These are phyloP conservation scores for Meles meles DNA, from an alignment of 2,113 vertebrate species.

Conservation along the genomic window DNA sequence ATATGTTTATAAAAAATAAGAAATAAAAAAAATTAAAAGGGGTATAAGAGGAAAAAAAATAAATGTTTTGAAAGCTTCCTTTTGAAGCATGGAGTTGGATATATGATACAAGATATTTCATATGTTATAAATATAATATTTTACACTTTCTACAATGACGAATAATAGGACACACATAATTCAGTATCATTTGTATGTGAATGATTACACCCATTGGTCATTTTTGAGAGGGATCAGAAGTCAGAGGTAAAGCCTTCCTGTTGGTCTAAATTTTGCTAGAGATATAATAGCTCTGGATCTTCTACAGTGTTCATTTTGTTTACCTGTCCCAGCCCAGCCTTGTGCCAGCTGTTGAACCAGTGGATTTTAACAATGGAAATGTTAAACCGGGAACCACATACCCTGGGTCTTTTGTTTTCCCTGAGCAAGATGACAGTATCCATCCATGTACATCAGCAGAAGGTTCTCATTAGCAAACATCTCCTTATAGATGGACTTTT, in stretches of 20 bases:
- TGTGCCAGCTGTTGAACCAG: not conserved
- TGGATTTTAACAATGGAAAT: not conserved
- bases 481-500: not conserved
- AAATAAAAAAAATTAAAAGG: too few relatives aligned
- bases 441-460: not conserved
- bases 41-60: not conserved
- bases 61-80: not conserved
- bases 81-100: not conserved
- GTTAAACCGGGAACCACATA: not conserved
- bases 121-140: not conserved
- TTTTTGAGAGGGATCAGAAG: not conserved
- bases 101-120: not conserved
- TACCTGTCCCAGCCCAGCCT: not conserved
- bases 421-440: not conserved
- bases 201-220: not conserved
- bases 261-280: too few relatives aligned
- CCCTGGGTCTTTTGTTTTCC: not conserved
- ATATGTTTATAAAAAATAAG: too few relatives aligned
- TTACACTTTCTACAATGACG: not conserved
- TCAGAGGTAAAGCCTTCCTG: not conserved
- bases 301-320: not conserved
- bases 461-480: not conserved
- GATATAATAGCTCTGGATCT: not conserved
- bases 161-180: not conserved
- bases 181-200: not conserved